phyloP scores from a whole-genome alignment of 2,888 invertebrate genomes.

The Molanna angustata region DNA sequence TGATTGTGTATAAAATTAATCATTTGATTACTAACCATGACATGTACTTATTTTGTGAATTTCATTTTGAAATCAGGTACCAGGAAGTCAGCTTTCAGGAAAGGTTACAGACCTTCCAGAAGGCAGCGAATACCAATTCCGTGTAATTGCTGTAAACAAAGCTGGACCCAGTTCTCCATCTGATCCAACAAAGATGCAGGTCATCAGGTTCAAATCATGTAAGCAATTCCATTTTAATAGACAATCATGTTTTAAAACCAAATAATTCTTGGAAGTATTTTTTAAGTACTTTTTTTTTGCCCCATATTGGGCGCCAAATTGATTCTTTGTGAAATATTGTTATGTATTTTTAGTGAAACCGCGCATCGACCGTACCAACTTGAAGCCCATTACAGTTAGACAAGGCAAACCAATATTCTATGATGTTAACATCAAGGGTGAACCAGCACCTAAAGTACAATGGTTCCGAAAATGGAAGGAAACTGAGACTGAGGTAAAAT shows the following conservation, averaged over 20 bases:
- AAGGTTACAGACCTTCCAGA: constrained; percentile 85
- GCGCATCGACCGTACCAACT: constrained; percentile 91
- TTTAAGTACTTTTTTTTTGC: too few species aligned
- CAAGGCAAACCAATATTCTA: constrained; percentile 91
- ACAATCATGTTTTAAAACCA: neutral
- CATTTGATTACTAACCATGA: too few species aligned
- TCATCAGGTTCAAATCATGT: constrained; percentile 85
- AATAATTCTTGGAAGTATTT: too few species aligned
- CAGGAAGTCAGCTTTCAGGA: constrained; percentile 70
- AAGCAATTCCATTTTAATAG: constrained; percentile 44
- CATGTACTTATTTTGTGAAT: too few species aligned
- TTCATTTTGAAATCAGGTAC: too few species aligned
- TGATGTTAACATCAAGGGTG: constrained; percentile 91
- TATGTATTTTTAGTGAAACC: constrained; percentile 76
- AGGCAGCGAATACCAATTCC: constrained; percentile 88
- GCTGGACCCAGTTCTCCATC: constrained; percentile 89
- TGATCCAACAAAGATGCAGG: constrained; percentile 85
- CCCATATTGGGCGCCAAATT: neutral
- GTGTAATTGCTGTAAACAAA: constrained; percentile 89
- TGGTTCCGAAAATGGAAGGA: constrained; percentile 85
- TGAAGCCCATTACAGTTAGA: constrained; percentile 84
- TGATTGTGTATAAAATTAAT: too few species aligned
- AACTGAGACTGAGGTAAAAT: constrained; percentile 62
- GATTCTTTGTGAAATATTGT: neutral
- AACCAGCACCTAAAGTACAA: constrained; percentile 89